Evolutionary conservation across 92 coral and sea anemone genomes (phyloP), one percentile per base, ranked within the genome.

Genomic region (Epizoanthus illoricatus): DNA sequence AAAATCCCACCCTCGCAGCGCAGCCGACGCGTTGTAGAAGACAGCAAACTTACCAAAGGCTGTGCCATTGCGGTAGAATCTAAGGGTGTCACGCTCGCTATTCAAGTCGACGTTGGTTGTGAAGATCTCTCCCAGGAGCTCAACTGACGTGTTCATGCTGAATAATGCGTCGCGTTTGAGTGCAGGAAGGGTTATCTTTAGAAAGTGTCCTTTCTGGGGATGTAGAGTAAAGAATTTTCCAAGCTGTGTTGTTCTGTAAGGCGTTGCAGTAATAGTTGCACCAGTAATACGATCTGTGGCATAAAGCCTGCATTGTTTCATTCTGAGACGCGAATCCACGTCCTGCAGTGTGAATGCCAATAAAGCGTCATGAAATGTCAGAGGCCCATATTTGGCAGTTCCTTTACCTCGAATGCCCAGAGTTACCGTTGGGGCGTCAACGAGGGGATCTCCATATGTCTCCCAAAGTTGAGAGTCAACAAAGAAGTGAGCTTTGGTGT

Each of bases 361-460:
- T 64, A 42, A 59, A 33, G 82, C 62, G 69, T 85, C 82, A 7
- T 85, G 88, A 73, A 87, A 66, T 20, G 45, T 74, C 36, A 90
- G 65, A 45, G 88, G 93, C 6, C 90, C 90, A 42, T 87, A 90
- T 47, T 80, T 84, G 18, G 90, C 88, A 0, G 83, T 71, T 9
- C 90, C 88, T 45, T 64, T 87, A 3, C 66, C 24, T 24, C 52
- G 56, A 21, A 84, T 43, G 24, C 73, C 86, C 9, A 83, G 20
- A 12, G 69, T 81, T 19, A 86, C 65, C 65, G 89, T 52, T 20
- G 78, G 71, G 5, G 59, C 86, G 19, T 64, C 65, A 5, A 73
- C 60, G 1, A 69, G 42, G 0, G 63, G 60, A 15, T 86, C 73
- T 40, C 82, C 67, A 36, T 63, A 56, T 2, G 85, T 58, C 70